Evolutionary conservation across 2,797 vertebrate species (phyloP), one percentile per base, ranked within the genome.

Genomic region (Amazona ochrocephala): DNA sequence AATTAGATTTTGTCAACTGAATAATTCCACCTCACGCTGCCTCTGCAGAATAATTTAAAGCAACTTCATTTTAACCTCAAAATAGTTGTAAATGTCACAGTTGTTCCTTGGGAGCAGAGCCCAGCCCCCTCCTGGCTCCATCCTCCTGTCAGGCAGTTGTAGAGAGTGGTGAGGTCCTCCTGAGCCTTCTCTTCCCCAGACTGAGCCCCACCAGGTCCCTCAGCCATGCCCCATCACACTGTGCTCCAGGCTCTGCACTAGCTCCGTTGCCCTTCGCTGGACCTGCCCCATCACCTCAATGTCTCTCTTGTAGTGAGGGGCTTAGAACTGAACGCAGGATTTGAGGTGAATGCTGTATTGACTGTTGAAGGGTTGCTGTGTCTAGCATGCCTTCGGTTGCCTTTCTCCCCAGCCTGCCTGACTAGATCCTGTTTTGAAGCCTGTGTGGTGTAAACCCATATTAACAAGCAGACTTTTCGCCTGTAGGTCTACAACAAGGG

Each of bases 1-100:
- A 98, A 98, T 98, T 98, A 98, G 97, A 98, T 98, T 98, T 98
- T 98, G 97, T 98, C 97, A 97, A 96, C 97, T 97, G 96, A 98
- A 97, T 98, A 97, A 98, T 97, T 97, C 96, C 37, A 64, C 96
- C 96, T 98, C 97, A 95, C 20, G 96, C 97, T 97, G 97, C 97
- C 96, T 96, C 97, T 9, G 62, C 92, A 94, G 97, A 97, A 97
- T 98, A 97, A 98, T 98, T 97, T 97, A 96, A 97, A 96, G 97
- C 95, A 96, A 96, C 92, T 97, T 95, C 89, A 95, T 98, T 98
- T 97, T 95, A 97, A 96, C 94, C 97, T 98, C 97, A 96, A 97
- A 98, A 97, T 98, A 97, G 97, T 96, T 98, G 96, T 97, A 98
- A 98, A 98, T 98, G 97, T 98, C 98, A 98, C 34, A 37, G 22